These are phyloP conservation scores for Hirudo medicinalis DNA, from an alignment of 1,140 invertebrate species.

Conservation along the genomic window DNA sequence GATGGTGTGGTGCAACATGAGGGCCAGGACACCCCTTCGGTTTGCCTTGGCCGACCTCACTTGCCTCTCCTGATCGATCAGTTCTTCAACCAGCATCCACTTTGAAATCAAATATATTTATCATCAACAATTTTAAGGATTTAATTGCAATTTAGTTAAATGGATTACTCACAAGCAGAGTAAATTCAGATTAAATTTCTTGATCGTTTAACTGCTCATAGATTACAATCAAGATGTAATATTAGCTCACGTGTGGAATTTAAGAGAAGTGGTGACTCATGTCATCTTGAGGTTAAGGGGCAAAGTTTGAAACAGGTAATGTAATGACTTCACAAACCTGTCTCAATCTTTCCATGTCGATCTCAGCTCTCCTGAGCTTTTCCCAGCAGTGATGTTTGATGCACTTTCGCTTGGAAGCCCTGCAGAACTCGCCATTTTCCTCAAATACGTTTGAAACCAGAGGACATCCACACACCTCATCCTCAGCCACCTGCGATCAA, in stretches of 20 bases:
- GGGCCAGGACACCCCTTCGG: constrained; percentile 70
- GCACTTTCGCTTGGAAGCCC: constrained; percentile 76
- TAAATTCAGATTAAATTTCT: too few species aligned
- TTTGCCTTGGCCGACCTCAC: constrained; percentile 73
- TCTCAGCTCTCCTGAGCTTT: constrained; percentile 74
- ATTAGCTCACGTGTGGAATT: not conserved
- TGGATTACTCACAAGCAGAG: not conserved
- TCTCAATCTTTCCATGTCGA: constrained; percentile 54
- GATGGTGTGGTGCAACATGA: constrained; percentile 87
- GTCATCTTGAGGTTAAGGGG: too few species aligned
- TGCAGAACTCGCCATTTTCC: constrained; percentile 55
- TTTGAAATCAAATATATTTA: constrained; percentile 41
- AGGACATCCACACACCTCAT: constrained; percentile 75
- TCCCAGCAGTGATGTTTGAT: constrained; percentile 88
- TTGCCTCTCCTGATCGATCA: constrained; percentile 83
- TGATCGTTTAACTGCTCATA: too few species aligned
- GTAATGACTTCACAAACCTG: constrained; percentile 42
- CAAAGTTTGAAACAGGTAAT: too few species aligned
- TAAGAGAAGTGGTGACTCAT: not conserved
- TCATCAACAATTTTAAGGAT: not conserved
- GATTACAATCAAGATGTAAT: too few species aligned
- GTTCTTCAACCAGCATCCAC: constrained; percentile 83
- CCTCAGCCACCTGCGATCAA: constrained; percentile 30
- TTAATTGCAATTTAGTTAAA: not conserved
- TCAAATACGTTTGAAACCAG: constrained; percentile 60